Base-by-base conservation (phyloP, 2,797 vertebrate species). In the Danio tinwini region DNA sequence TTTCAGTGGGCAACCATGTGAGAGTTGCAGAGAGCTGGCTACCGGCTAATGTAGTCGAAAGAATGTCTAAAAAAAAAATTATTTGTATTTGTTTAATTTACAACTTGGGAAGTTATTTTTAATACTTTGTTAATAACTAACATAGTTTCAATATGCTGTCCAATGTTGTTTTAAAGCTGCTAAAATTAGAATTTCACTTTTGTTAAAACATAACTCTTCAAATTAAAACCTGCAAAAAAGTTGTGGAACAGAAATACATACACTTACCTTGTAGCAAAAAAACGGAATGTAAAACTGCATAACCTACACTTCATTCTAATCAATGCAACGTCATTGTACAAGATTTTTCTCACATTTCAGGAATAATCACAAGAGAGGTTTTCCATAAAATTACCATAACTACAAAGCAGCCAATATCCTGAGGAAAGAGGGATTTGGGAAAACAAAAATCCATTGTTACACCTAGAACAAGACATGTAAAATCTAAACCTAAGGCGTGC, bases 401-500 rank as follows among this genome's bases (percentile, higher is more conserved):
- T 64, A 81, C 70, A 74, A 75, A 77, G 74, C 21, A 70, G 50
- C 17, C 45, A 61, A 50, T 16, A 76, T 63, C 56, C 58, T 56
- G 14, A 45, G 59, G 73, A 80, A 49, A 63, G 64, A 61, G 0
- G 13, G 71, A 39, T 68, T 82, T 68, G 45, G 75, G 21, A 59
- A 74, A 82, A 78, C 55, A 69, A 61, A 76, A 55, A 42, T 49
- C 62, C 65, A 64, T 64, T 75, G 56, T 75, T 58, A 73, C 17
- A 73, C 68, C 49, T 82, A 6, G 19, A 74, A 78, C 70, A 53
- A 73, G 69, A 63, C 67, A 76, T 71, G 39, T 76, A 78, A 50
- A 63, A 44, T 65, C 75, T 13, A 82, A 78, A 78, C 70, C 69
- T 74, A 44, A 82, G 76, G 62, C 81, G 6, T 74, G 76, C 47